These are phyloP conservation scores for Poecilobothrus nobilitatus DNA, from an alignment of 2,888 invertebrate species.

Conservation along the genomic window DNA sequence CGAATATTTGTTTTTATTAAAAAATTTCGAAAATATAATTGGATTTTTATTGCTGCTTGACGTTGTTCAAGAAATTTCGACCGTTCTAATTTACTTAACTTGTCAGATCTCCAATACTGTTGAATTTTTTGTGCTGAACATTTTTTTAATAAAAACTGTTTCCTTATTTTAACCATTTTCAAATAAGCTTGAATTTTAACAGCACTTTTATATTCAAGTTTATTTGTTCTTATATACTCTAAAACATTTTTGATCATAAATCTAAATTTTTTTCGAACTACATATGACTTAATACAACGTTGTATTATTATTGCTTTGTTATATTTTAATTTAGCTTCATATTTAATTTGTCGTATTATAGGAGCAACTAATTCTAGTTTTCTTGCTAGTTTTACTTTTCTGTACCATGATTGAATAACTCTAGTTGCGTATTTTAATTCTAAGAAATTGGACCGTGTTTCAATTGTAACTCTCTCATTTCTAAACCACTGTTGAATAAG, in stretches of 20 bases:
- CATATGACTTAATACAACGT: slow-evolving; percentile 26
- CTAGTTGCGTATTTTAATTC: slow-evolving; percentile 40
- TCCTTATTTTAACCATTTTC: slow-evolving; percentile 33
- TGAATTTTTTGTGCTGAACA: slow-evolving; percentile 40
- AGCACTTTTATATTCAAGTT: slow-evolving; percentile 25
- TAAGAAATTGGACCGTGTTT: slow-evolving; percentile 40
- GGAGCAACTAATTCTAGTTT: slow-evolving; percentile 30
- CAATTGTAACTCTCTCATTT: slow-evolving; percentile 42
- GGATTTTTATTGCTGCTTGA: slow-evolving; percentile 27
- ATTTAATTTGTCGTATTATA: slow-evolving; percentile 23
- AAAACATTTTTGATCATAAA: slow-evolving; percentile 29
- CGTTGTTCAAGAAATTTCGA: slow-evolving; percentile 26
- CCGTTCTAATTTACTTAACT: slow-evolving; percentile 26
- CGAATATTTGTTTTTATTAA: slow-evolving; percentile 28
- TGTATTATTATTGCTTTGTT: slow-evolving; percentile 26
- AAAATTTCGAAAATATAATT: slow-evolving; percentile 27
- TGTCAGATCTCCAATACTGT: slow-evolving; percentile 35
- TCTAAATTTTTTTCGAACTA: slow-evolving; percentile 42
- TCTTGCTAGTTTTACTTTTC: slow-evolving; percentile 36
- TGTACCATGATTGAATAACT: slow-evolving; percentile 47
- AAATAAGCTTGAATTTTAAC: slow-evolving; percentile 36
- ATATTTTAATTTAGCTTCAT: slow-evolving; percentile 28
- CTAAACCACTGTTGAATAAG: slow-evolving; percentile 49
- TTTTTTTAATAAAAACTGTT: slow-evolving; percentile 30
- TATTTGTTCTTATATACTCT: slow-evolving; percentile 19